phyloP scores from a whole-genome alignment of 2,797 vertebrate species.

The Todus mexicanus region DNA sequence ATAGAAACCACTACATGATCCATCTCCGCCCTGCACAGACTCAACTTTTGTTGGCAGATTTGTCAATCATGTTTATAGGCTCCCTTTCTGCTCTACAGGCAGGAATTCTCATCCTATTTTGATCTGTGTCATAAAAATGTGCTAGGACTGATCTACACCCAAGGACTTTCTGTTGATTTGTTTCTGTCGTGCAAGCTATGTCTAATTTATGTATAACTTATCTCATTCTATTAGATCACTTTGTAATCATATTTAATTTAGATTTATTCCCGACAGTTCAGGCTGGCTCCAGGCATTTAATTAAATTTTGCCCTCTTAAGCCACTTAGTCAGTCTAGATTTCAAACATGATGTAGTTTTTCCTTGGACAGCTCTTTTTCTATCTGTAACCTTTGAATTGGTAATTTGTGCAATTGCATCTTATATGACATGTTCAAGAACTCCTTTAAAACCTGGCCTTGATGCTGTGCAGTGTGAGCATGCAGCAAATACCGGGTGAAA shows the following conservation, averaged over 20 bases:
- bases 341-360: conserved; percentile 51
- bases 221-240: conserved; percentile 68
- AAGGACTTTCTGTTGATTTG: conserved; percentile 58
- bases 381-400: conserved; percentile 29
- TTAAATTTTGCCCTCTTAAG: conserved; percentile 67
- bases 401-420: background rate
- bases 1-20: background rate
- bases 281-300: conserved; percentile 65
- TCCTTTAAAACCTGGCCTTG: background rate
- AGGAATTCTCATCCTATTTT: conserved; percentile 55
- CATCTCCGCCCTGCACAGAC: background rate
- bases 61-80: conserved; percentile 53
- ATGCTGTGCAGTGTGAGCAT: background rate
- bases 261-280: conserved; percentile 63
- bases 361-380: conserved; percentile 19
- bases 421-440: background rate
- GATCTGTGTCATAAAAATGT: conserved; percentile 53
- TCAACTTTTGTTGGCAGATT: conserved; percentile 14
- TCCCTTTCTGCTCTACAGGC: background rate
- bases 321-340: conserved; percentile 64
- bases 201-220: conserved; percentile 66
- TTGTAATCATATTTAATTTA: conserved; percentile 74
- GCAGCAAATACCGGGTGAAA: background rate
- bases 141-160: conserved; percentile 23
- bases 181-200: background rate